Evolutionary conservation across 2,888 invertebrate genomes (phyloP).

Genomic region (Thymelicus lineola): DNA sequence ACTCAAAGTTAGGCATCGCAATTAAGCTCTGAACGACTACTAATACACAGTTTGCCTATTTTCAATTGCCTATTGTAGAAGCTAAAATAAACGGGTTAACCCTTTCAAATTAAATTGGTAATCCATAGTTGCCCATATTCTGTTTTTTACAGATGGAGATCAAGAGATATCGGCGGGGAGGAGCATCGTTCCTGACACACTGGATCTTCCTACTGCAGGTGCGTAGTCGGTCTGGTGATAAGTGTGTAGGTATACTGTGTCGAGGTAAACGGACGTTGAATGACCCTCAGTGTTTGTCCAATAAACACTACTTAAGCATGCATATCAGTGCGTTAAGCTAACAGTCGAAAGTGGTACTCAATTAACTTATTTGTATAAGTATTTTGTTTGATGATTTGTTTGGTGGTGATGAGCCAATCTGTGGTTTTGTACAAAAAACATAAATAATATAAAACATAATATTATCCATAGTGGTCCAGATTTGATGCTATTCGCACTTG

Average conservation of each 20-base stretch:
- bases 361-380: not conserved
- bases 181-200: constrained; percentile 72
- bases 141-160: constrained; percentile 76
- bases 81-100: no score
- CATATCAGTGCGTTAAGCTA: not conserved
- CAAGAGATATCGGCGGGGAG: constrained; percentile 59
- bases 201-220: constrained; percentile 82
- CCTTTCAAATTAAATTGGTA: not conserved
- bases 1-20: no score
- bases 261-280: constrained; percentile 8
- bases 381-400: no score
- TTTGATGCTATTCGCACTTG: no score
- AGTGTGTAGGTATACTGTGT: not conserved
- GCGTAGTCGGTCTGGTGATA: constrained; percentile 44
- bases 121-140: not conserved
- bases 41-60: no score
- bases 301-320: constrained; percentile 7
- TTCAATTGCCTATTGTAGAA: no score
- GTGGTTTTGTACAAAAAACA: no score
- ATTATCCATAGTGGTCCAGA: no score
- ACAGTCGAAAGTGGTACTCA: not conserved
- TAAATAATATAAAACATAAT: no score
- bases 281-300: not conserved
- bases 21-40: no score
- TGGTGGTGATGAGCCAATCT: no score